Conservation (phyloP, 2,797 vertebrate species). For the Anguilla obscura region DNA sequence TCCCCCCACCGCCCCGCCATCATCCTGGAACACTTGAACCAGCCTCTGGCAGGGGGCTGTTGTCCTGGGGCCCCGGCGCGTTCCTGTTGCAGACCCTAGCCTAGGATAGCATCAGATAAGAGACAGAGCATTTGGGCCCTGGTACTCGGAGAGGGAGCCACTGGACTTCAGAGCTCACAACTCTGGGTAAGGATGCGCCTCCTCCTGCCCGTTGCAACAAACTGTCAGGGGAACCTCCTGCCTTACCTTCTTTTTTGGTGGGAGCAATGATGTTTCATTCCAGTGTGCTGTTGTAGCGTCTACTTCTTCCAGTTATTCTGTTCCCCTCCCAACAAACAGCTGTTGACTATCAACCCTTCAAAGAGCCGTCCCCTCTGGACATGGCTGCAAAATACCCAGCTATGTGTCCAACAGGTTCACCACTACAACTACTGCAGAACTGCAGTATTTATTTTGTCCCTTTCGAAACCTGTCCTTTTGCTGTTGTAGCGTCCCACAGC, state of each 20-base stretch:
- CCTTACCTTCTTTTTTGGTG: neutral
- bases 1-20: conserved; percentile 39
- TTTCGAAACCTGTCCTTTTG: conserved; percentile 52
- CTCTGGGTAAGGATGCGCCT: conserved; percentile 80
- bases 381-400: neutral
- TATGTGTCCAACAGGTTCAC: conserved; percentile 30
- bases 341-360: neutral
- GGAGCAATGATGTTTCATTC: neutral
- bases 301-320: neutral
- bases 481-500: conserved; percentile 34
- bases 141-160: conserved; percentile 68
- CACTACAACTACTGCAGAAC: conserved; percentile 48
- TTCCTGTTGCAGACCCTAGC: conserved; percentile 53
- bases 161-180: conserved; percentile 90
- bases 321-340: neutral
- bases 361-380: neutral
- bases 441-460: conserved; percentile 48
- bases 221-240: neutral
- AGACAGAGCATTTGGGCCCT: neutral
- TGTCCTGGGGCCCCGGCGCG: conserved; percentile 61
- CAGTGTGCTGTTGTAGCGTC: neutral
- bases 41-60: conserved; percentile 68
- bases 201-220: conserved; percentile 9
- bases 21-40: conserved; percentile 72
- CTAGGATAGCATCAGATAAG: conserved; percentile 24